Conservation (phyloP, 2,113 vertebrate species). For the Myotis lucifugus region DNA sequence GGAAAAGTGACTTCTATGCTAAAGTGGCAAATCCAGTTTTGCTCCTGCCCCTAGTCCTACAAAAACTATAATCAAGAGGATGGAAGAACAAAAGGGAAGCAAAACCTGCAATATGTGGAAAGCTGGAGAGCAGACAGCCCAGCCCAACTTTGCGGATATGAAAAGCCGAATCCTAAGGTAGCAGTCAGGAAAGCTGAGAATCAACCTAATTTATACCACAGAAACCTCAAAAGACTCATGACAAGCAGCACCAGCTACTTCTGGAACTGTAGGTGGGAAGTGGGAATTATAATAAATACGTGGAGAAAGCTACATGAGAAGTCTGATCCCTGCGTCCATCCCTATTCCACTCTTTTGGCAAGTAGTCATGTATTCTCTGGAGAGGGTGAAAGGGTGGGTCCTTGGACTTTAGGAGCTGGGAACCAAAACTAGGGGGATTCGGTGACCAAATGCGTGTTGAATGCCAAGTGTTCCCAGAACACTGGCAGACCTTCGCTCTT, state of each 20-base stretch:
- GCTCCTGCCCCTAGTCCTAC: not conserved
- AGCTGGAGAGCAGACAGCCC: not conserved
- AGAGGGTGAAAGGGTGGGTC: not conserved
- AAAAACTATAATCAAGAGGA: not conserved
- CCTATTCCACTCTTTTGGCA: not conserved
- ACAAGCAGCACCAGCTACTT: not conserved
- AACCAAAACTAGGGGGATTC: not conserved
- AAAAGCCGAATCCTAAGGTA: not conserved
- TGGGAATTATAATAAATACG: not conserved
- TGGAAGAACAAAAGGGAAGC: not conserved
- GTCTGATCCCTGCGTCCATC: not conserved
- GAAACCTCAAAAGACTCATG: not conserved
- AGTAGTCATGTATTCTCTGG: not conserved
- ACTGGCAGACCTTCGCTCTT: not conserved
- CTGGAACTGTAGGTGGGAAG: not conserved
- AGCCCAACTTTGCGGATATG: not conserved
- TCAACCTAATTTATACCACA: not conserved
- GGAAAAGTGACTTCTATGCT: not conserved
- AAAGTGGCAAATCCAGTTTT: conserved; percentile 38
- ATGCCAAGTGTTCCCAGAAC: not conserved
- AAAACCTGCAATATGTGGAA: not conserved
- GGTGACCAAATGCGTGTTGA: not conserved
- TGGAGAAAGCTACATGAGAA: not conserved
- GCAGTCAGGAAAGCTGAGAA: not conserved
- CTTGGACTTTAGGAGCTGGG: not conserved